Evolutionary conservation across 1,140 invertebrate genomes (phyloP), one percentile per base, ranked within the genome.

Genomic region (Procambarus clarkii): DNA sequence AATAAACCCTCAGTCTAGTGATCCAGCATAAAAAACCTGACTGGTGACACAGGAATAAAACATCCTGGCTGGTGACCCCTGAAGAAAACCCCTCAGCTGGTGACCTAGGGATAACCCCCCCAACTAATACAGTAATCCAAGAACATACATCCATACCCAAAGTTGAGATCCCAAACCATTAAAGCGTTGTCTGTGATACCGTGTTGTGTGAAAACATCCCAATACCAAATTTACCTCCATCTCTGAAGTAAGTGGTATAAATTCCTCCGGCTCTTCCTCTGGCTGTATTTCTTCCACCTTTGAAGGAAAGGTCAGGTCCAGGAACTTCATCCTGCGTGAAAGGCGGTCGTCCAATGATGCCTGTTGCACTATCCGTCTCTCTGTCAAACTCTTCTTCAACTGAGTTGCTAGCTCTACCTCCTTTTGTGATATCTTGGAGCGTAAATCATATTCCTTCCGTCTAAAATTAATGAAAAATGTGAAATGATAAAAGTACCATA

Each of bases 261-360:
- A 34, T 81, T 81, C 48, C 45, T 81, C 48, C 60, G 11, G 13
- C 11, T 81, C 79, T 15, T 58, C 50, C 48, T 81, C 79, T 13
- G 50, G 79, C 18, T 21, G 9, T 81, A 81, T 50, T 58, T 81
- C 79, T 34, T 81, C 79, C 13, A 81, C 79, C 79, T 81, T 81
- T 8, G 79, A 81, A n/a, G 79, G 79, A 21, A 81, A 81, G 18
- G 48, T 81, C n/a, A 81, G 48, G 34, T 81, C 48, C 50, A 81
- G 24, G 45, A n/a, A 24, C 13, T 58, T 81, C 79, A 81, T 58
- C 79, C 79, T 81, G n/a, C n/a, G 79, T 13, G 79, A 34, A 15
- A 81, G 54, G 15, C 79, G 48, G n/a, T 81, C 79, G 3, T 81
- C 79, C 34, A 81, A n/a, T 5, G 79, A 81, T 1, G n/a, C 7